Conservation (phyloP, 2,113 vertebrate species). For the Apaloderma vittatum region DNA sequence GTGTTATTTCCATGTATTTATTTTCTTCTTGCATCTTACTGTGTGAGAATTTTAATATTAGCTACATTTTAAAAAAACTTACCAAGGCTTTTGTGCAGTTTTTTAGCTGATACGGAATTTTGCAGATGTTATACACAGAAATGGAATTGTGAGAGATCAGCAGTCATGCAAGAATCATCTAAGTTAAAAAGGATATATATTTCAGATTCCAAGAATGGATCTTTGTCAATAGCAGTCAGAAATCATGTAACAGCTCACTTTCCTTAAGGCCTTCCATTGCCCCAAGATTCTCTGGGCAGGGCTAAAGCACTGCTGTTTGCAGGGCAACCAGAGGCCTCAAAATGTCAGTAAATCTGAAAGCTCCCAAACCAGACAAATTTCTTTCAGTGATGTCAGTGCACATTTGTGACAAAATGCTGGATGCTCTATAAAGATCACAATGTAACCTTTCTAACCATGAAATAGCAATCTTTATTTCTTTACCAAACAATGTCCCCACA, state of each 20-base stretch:
- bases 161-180: background rate
- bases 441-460: background rate
- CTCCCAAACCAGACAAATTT: background rate
- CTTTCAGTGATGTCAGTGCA: background rate
- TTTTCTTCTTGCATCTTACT: background rate
- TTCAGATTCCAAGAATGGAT: background rate
- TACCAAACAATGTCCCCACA: background rate
- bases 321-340: background rate
- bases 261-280: background rate
- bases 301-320: background rate
- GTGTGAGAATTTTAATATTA: background rate
- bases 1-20: background rate
- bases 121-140: background rate
- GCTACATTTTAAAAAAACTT: background rate
- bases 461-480: slow-evolving; percentile 41
- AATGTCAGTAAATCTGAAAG: slow-evolving; percentile 12
- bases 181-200: background rate
- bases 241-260: background rate
- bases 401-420: background rate
- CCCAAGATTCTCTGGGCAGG: background rate
- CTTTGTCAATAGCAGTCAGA: background rate
- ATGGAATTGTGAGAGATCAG: background rate
- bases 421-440: slow-evolving; percentile 2
- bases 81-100: background rate
- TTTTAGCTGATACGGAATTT: background rate